Percentiles rank a stretch among this genome's conserved stretches.
Conservation (phyloP, 2,888 invertebrate species). For the Phanerotoma sp. region DNA sequence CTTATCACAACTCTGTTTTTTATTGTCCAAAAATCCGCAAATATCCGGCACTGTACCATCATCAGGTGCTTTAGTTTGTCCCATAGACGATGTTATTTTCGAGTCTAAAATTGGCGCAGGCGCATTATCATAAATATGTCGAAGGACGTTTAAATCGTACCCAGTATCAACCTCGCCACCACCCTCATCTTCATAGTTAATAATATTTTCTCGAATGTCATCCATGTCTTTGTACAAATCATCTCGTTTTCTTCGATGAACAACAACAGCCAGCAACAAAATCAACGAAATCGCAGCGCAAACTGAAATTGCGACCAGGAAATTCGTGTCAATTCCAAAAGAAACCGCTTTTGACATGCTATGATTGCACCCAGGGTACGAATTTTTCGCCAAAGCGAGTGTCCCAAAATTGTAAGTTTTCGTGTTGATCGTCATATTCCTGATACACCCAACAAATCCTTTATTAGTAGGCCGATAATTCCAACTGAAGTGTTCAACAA, state of each 20-base stretch:
- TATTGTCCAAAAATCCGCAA: slow-evolving; percentile 86
- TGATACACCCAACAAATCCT: slow-evolving; percentile 86
- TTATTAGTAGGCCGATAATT: slow-evolving; percentile 67
- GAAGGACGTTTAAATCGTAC: slow-evolving; percentile 82
- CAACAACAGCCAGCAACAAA: slow-evolving; percentile 84
- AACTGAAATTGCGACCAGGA: slow-evolving; percentile 85
- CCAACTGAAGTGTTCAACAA: slow-evolving; percentile 71
- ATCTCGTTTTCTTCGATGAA: slow-evolving; percentile 84
- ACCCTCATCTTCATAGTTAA: slow-evolving; percentile 97
- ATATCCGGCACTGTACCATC: slow-evolving; percentile 72
- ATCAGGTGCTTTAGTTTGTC: slow-evolving; percentile 61
- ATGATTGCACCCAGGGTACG: slow-evolving; percentile 73
- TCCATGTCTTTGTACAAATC: slow-evolving; percentile 91
- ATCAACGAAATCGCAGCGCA: slow-evolving; percentile 82
- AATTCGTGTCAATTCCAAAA: slow-evolving; percentile 83
- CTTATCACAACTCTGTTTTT: slow-evolving; percentile 86
- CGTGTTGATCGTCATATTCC: slow-evolving; percentile 85
- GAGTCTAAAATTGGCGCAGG: slow-evolving; percentile 60
- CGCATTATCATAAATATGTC: slow-evolving; percentile 63
- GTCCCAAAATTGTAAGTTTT: slow-evolving; percentile 84
- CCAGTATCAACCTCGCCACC: slow-evolving; percentile 97
- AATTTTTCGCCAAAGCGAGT: slow-evolving; percentile 72
- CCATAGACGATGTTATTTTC: slow-evolving; percentile 55
- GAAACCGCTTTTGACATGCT: slow-evolving; percentile 76
- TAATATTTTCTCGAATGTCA: slow-evolving; percentile 95